Conservation (phyloP, 2,888 invertebrate genomes). For the Drosophila quinaria region DNA sequence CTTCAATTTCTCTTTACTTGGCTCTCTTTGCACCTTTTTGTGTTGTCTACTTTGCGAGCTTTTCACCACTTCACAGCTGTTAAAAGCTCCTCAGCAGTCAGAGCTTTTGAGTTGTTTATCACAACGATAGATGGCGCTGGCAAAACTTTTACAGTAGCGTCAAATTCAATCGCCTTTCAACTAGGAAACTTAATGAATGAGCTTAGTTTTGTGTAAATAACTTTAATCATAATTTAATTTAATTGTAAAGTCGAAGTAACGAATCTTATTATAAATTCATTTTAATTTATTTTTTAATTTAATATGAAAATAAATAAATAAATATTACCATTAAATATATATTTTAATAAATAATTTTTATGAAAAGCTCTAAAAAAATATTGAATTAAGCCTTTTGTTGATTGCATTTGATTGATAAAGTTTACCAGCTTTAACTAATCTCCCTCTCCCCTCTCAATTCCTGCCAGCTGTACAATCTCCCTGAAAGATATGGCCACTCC, state of each 20-base stretch:
- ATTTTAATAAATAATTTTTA: too few relatives aligned
- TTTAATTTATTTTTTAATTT: too few relatives aligned
- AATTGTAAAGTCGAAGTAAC: too few relatives aligned
- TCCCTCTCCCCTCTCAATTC: not conserved
- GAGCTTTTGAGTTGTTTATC: too few relatives aligned
- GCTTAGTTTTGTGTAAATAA: too few relatives aligned
- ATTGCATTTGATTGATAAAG: not conserved
- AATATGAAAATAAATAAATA: too few relatives aligned
- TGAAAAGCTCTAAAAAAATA: too few relatives aligned
- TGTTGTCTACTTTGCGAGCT: conserved; percentile 14
- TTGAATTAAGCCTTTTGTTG: too few relatives aligned
- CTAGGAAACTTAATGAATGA: not conserved
- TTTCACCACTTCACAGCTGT: conserved; percentile 23
- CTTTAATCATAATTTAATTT: too few relatives aligned
- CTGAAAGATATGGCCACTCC: conserved; percentile 5
- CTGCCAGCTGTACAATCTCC: not conserved
- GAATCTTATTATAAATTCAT: too few relatives aligned
- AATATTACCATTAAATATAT: too few relatives aligned
- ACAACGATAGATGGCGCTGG: conserved; percentile 36
- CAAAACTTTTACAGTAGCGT: conserved; percentile 3
- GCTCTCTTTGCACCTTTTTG: conserved; percentile 2
- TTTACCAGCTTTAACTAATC: not conserved
- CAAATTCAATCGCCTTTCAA: not conserved
- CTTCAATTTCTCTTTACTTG: conserved; percentile 17
- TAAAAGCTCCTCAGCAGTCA: not conserved